These are phyloP conservation scores for Campylomormyrus tamandua DNA, from an alignment of 2,113 vertebrate genomes.

Conservation along the genomic window DNA sequence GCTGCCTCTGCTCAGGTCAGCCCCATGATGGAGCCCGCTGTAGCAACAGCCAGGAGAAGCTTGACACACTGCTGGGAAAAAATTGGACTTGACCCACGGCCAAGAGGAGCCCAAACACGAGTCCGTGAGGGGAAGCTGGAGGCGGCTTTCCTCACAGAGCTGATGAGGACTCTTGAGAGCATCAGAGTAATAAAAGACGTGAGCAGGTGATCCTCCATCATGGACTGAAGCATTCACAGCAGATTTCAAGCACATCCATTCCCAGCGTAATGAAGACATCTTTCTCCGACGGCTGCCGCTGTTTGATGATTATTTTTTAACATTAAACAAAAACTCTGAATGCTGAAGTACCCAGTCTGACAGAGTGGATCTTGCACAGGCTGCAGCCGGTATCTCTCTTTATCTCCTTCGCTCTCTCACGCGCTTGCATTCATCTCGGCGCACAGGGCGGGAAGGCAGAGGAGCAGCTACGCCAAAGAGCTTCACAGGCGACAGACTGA, in stretches of 20 bases:
- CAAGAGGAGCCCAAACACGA: not conserved
- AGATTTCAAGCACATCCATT: constrained; percentile 1
- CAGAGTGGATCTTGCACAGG: not conserved
- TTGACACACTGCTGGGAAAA: constrained; percentile 4
- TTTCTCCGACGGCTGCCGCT: not conserved
- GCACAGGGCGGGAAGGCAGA: not conserved
- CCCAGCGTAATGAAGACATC: not conserved
- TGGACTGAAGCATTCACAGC: not conserved
- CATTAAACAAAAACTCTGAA: not conserved
- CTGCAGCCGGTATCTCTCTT: not conserved
- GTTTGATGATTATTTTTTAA: not conserved
- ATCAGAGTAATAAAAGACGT: not conserved
- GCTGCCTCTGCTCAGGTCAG: not conserved
- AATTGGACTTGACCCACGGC: not conserved
- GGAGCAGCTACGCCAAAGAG: not conserved
- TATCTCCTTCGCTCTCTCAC: not conserved
- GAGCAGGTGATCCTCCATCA: not conserved
- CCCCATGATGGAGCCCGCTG: not conserved
- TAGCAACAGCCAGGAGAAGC: not conserved
- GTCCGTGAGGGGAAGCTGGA: not conserved
- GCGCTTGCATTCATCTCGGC: not conserved
- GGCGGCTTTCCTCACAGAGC: not conserved
- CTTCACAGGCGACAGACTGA: not conserved
- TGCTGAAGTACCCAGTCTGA: not conserved
- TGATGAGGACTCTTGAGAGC: not conserved